Conservation (phyloP, 2,888 invertebrate species). For the Strigamia transsilvanica region DNA sequence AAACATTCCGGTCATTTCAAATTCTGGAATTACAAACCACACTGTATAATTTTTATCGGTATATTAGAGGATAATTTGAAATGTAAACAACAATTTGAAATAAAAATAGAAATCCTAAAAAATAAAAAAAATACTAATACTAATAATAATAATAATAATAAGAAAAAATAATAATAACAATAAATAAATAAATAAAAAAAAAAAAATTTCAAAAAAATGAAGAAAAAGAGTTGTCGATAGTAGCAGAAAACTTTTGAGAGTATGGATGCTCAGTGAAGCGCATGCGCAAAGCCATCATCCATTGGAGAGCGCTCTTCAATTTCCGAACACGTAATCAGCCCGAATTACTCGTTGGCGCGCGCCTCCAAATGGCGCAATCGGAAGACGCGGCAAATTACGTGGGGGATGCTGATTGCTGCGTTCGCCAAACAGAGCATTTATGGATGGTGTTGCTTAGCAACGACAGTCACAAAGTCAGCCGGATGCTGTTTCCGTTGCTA, state of each 20-base stretch:
- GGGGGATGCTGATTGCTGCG: constrained; percentile 37
- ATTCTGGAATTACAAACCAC: too few species aligned
- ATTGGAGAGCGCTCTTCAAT: constrained; percentile 38
- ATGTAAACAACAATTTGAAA: background rate
- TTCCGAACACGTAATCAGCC: constrained; percentile 41
- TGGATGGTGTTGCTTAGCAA: constrained; percentile 38
- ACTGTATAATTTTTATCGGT: too few species aligned
- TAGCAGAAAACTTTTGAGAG: background rate
- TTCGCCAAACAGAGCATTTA: constrained; percentile 42
- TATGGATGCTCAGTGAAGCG: background rate
- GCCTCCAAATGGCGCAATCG: constrained; percentile 41
- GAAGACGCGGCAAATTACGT: constrained; percentile 38
- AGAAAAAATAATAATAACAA: background rate
- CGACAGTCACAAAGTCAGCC: constrained; percentile 41
- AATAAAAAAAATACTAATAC: background rate
- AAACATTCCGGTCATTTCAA: too few species aligned
- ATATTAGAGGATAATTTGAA: too few species aligned
- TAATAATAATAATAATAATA: background rate
- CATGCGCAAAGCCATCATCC: constrained; percentile 25
- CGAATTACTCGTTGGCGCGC: constrained; percentile 41
- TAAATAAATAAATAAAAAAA: background rate
- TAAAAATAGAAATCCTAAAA: background rate
- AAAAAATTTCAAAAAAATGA: background rate
- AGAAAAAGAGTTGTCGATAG: background rate
- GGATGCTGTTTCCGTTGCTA: constrained; percentile 10